Evolutionary conservation across 1,140 invertebrate genomes (phyloP), one percentile per base, ranked within the genome.

Genomic region (Dinoponera quadriceps): DNA sequence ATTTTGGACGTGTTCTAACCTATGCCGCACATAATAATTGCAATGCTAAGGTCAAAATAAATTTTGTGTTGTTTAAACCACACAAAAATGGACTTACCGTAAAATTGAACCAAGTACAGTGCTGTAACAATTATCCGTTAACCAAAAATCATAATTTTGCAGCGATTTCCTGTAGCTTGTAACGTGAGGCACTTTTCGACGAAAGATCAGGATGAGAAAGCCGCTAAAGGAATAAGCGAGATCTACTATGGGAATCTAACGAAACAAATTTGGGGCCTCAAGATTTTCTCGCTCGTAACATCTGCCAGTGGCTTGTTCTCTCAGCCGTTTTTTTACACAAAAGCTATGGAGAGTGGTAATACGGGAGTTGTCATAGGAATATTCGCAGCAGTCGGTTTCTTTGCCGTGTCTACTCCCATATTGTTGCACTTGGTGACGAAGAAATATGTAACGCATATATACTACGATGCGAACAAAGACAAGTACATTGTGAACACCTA

Each of bases 391-490:
- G 94, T 97, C 1, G 96, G 96, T 27, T 96, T 98, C 86, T 97
- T 98, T 90, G 97, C 98, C 4, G 96, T 98, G 88, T 94, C 96
- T 0, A 98, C 97, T 5, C 98, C 98, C 1, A 59, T 98, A 22
- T 90, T 99, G 29, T 94, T 99, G 80, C 97, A 99, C 94, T 94
- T 96, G 5, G 94, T 99, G 18, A 96, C 97, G 3, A 98, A 97
- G 89, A 97, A 97, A 93, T 99, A 99, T 95, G 96, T 98, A 0
- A 96, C 96, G 0, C 94, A 96, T 82, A 93, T 99, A 2, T 94
- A 96, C 80, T 98, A 97, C 89, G 95, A 98, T 92, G 90, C 94
- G 16, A 85, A 91, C 27, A 11, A 75, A 71, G n/a, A 81, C 7
- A 68, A 27, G 3, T 87, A 68, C 4, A 75, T 55, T 44, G 86